These are phyloP conservation scores for Chaetogeoica ovagalla DNA, from an alignment of 2,888 invertebrate species.

Conservation along the genomic window DNA sequence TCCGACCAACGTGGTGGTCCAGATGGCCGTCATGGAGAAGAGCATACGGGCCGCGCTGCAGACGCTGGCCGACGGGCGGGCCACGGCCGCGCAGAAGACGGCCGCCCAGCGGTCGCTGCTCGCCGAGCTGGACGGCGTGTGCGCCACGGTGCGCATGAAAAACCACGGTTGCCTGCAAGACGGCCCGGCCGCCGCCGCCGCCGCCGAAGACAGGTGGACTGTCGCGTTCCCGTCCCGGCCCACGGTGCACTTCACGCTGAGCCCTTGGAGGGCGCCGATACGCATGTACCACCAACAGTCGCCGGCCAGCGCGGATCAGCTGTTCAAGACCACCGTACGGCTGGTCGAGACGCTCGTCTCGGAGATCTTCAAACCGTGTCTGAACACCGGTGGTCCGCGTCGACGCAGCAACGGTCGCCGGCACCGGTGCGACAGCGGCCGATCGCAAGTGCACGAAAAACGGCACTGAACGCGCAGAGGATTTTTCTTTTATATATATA, in stretches of 20 bases:
- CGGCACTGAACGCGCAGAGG: too few species aligned
- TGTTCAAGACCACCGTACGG: conserved; percentile 18
- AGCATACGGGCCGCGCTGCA: conserved; percentile 30
- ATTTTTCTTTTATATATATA: too few species aligned
- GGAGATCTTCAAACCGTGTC: conserved; percentile 42
- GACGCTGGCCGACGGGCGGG: conserved; percentile 15
- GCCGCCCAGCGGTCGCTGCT: conserved; percentile 37
- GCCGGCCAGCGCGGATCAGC: conserved; percentile 16
- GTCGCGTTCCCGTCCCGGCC: neutral
- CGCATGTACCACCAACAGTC: conserved; percentile 45
- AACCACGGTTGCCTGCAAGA: conserved; percentile 32
- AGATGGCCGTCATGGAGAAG: conserved; percentile 50
- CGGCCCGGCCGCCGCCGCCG: too few species aligned
- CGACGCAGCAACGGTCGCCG: neutral
- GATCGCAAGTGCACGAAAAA: too few species aligned
- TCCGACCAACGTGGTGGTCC: conserved; percentile 32
- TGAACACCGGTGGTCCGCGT: neutral
- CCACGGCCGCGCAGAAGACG: conserved; percentile 24
- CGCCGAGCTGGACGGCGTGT: conserved; percentile 34
- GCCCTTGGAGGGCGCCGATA: conserved; percentile 44
- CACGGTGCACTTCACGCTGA: conserved; percentile 37
- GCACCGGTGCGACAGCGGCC: neutral
- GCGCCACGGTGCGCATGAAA: conserved; percentile 49
- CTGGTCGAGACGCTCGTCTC: conserved; percentile 36
- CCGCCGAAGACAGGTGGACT: neutral